A percentile compares a stretch with the other conserved stretches of the same genome.
Conservation (phyloP, 2,113 vertebrate genomes). For the Amblyornis subalaris region DNA sequence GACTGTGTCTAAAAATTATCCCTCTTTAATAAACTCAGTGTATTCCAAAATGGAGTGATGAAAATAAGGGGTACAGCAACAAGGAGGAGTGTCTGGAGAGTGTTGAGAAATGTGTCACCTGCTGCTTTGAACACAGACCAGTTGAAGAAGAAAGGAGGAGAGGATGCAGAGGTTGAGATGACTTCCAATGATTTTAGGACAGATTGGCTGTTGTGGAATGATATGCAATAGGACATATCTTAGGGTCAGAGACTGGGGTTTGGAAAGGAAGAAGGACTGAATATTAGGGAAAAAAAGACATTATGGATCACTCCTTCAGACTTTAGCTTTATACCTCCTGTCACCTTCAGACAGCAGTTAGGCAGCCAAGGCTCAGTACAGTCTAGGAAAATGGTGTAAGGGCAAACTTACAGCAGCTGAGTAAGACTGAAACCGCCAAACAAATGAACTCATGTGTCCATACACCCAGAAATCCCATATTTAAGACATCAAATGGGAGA, state of each 20-base stretch:
- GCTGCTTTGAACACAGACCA: background rate
- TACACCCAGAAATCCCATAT: background rate
- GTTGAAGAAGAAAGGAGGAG: background rate
- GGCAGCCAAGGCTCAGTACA: background rate
- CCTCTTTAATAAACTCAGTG: background rate
- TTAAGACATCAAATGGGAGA: background rate
- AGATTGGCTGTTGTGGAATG: background rate
- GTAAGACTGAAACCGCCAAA: background rate
- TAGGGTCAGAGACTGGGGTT: background rate
- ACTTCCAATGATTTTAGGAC: background rate
- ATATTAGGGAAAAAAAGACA: background rate
- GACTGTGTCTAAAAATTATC: background rate
- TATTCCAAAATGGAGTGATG: background rate
- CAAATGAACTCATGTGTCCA: background rate
- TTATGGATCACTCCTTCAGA: background rate
- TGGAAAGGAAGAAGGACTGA: background rate
- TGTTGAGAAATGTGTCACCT: background rate
- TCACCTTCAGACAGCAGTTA: background rate
- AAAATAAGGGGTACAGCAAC: background rate
- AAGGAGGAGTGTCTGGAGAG: background rate
- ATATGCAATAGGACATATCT: rapidly evolving
- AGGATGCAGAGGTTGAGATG: background rate
- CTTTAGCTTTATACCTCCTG: background rate
- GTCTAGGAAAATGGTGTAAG: background rate
- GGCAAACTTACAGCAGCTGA: background rate